phyloP scores from a whole-genome alignment of 2,797 vertebrate species.

The Amphiprion clarkii region DNA sequence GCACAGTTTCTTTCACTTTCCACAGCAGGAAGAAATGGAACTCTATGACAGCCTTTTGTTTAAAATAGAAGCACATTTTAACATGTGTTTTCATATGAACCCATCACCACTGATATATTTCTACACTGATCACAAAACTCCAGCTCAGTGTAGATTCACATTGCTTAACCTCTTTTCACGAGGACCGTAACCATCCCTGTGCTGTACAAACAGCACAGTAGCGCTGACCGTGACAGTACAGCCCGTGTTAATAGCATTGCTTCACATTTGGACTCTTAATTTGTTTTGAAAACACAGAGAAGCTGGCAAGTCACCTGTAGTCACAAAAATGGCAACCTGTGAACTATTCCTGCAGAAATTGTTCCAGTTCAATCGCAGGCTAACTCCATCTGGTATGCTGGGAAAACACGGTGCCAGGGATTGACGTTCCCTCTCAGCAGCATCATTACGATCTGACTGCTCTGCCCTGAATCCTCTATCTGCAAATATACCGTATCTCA shows the following conservation, averaged over 20 bases:
- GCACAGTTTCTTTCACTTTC: conserved; percentile 16
- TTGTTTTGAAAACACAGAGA: conserved; percentile 1
- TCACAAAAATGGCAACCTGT: conserved; percentile 24
- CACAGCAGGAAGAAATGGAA: background rate
- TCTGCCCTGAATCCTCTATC: conserved; percentile 29
- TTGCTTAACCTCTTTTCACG: background rate
- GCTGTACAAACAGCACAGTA: background rate
- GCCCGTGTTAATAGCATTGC: background rate
- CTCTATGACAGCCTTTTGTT: background rate
- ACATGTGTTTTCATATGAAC: background rate
- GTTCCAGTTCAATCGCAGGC: conserved; percentile 17
- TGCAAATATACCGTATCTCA: conserved; percentile 26
- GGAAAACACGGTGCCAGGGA: conserved; percentile 19
- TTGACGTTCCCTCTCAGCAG: conserved; percentile 22
- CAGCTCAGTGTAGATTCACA: background rate
- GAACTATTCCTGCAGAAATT: conserved; percentile 39
- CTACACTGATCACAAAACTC: background rate
- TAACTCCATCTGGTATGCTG: conserved; percentile 17
- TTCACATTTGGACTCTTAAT: background rate
- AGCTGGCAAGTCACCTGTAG: conserved; percentile 16
- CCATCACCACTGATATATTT: background rate
- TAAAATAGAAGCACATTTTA: conserved; percentile 7
- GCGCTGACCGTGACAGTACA: background rate
- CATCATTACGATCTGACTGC: conserved; percentile 44
- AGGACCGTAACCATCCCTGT: too few relatives aligned